phyloP scores from a whole-genome alignment of 1,140 invertebrate genomes.

The Brachionus paranguensis region DNA sequence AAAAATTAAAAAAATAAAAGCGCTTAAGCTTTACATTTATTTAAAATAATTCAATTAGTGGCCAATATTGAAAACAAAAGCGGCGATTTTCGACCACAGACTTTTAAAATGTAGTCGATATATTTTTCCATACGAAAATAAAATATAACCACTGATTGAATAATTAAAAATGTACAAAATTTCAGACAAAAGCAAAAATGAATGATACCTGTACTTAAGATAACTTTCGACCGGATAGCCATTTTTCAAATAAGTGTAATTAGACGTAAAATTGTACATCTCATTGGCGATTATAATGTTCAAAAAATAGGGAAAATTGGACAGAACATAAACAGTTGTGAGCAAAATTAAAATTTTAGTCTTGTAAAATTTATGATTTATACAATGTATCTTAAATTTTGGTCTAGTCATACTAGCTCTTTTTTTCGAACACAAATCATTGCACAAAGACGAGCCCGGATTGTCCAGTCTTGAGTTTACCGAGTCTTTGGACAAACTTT shows the following conservation, averaged over 20 bases:
- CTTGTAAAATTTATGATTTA: constrained; percentile 35
- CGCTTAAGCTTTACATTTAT: not conserved
- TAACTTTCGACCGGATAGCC: not conserved
- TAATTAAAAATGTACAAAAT: constrained; percentile 9
- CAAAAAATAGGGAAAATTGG: constrained; percentile 20
- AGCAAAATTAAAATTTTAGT: constrained; percentile 26
- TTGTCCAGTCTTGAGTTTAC: not conserved
- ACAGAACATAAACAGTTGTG: constrained; percentile 3
- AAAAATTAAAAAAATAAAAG: not conserved
- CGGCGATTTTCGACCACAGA: not conserved
- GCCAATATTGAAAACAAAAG: not conserved
- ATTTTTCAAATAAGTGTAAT: not conserved
- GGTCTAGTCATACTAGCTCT: not conserved
- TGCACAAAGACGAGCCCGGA: not conserved
- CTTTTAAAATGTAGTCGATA: constrained; percentile 1
- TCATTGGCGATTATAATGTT: not conserved
- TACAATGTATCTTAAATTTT: constrained; percentile 6
- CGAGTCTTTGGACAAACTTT: not conserved
- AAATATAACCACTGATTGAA: not conserved
- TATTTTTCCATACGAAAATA: constrained; percentile 16
- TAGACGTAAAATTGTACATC: not conserved
- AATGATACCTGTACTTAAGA: not conserved
- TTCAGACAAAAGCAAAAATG: not conserved
- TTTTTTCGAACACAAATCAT: not conserved
- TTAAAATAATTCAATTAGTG: not conserved